Evolutionary conservation across 2,113 vertebrate genomes (phyloP), one percentile per base, ranked within the genome.

Genomic region (Mormyrus lacerda): DNA sequence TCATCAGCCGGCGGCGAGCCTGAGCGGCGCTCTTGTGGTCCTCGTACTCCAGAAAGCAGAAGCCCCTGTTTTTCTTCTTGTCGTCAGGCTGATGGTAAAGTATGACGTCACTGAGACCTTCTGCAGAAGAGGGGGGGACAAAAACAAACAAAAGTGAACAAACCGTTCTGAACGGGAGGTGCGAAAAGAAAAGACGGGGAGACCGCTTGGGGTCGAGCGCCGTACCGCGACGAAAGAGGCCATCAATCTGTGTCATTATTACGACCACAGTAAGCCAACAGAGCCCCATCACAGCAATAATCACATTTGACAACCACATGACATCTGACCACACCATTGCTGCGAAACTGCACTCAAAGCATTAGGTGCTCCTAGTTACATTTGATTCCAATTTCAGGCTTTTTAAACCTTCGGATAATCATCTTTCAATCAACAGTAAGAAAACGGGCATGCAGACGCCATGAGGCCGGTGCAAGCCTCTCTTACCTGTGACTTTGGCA

Each of bases 31-130:
- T 97, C 94, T 99, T 99, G 93, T 99, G 98, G 95, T 99, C 98
- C 95, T 99, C 98, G 8, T 98, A 99, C 94, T 99, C 98, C 92
- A 99, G 95, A 92, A 99, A 99, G 92, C 98, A 99, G 94, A 99
- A 99, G 13, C 98, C 98, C 3, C 98, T 94, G 94, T 99, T 99
- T 95, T 99, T 99, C 94, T 97, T 99, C 93, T 99, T 99, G 94
- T 99, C 98, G 42, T 99, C 98, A 0, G 98, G 98, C 90, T 99
- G 98, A 88, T 98, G 98, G 93, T 99, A 99, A 55, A 99, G 96
- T 93, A 99, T 99, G 91, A 99, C 98, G 85, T 99, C 98, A 90
- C 97, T 98, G 92, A 99, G 98, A 91, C 98, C 98, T 97, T 99
- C 98, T 99, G 93, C 99, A 93, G 0, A 90, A 13, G 92, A 31